Base-by-base conservation (phyloP, 2,113 vertebrate genomes). In the Forbesichthys agassizii region DNA sequence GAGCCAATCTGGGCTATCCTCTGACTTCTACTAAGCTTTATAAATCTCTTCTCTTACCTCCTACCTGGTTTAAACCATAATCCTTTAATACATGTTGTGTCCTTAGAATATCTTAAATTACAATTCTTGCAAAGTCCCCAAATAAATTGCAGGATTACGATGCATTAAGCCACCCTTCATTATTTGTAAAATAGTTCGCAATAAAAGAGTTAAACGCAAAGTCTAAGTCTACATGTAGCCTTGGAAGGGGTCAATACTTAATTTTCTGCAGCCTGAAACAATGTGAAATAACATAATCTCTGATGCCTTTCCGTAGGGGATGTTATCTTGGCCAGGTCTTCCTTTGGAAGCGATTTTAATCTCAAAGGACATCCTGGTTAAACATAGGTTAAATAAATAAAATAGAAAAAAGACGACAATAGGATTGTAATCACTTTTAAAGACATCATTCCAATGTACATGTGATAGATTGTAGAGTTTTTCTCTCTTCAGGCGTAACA, bases 61-160 rank as follows among this genome's bases (percentile, higher is more conserved):
- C 66, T 66, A 83, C 66, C 74, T 74, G 83, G 81, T 83, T 88
- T 84, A 85, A 81, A 82, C 68, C 71, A 13, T 90, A 90, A 91
- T 91, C 87, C 86, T 80, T 84, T 88, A 87, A 90, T 90, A 88
- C 82, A 77, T 48, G 51, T 78, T 83, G 84, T 86, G 87, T 89
- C 83, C 79, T 83, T 78, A 87, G 74, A 91, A 90, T 69, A 81
- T 82, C 75, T 90, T 86, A 79, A 88, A 92, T 83, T 88, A 82
- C 83, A 90, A 82, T 89, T 89, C 80, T 77, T 80, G 69, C 72
- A 69, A 88, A 86, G 77, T 78, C 67, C 67, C 78, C 75, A 75
- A 87, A 88, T 27, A 10, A 52, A 52, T 12, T 48, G 55, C 49
- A 56, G 84, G 87, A 91, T 89, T 89, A 85, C 61, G 79, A 61